phyloP scores from a whole-genome alignment of 2,113 vertebrate species.

The Butastur rufipennis region DNA sequence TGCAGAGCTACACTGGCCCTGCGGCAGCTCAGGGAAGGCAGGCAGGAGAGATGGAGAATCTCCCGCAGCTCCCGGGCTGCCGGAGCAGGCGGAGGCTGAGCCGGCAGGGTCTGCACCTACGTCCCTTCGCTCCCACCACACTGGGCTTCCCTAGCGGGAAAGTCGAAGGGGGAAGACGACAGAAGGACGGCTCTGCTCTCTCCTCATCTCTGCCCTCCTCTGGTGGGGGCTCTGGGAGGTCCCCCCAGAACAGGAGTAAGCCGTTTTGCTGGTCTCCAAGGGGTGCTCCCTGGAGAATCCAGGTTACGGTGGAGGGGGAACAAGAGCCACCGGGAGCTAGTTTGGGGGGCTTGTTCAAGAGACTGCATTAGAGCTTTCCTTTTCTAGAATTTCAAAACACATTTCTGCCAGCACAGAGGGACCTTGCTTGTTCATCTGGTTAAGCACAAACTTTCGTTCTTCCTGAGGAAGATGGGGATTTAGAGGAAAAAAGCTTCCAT shows the following conservation, averaged over 20 bases:
- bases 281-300: background rate
- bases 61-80: fast-evolving
- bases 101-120: background rate
- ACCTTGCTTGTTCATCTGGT: background rate
- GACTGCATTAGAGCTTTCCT: background rate
- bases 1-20: background rate
- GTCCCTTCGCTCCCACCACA: fast-evolving
- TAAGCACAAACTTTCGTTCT: background rate
- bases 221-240: fast-evolving
- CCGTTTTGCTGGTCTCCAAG: fast-evolving
- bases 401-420: background rate
- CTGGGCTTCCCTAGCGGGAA: background rate
- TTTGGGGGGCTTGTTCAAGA: background rate
- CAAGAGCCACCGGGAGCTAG: background rate
- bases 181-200: background rate
- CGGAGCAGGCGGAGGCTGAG: background rate
- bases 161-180: background rate
- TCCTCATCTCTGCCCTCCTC: background rate
- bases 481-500: background rate
- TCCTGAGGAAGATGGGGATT: background rate
- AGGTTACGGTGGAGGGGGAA: background rate
- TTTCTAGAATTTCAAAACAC: background rate
- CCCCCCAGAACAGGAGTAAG: background rate
- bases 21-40: background rate
- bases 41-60: background rate